A percentile compares a stretch with the other conserved stretches of the same genome.
Conservation (phyloP, 2,113 vertebrate species). For the Chloroceryle aenea region DNA sequence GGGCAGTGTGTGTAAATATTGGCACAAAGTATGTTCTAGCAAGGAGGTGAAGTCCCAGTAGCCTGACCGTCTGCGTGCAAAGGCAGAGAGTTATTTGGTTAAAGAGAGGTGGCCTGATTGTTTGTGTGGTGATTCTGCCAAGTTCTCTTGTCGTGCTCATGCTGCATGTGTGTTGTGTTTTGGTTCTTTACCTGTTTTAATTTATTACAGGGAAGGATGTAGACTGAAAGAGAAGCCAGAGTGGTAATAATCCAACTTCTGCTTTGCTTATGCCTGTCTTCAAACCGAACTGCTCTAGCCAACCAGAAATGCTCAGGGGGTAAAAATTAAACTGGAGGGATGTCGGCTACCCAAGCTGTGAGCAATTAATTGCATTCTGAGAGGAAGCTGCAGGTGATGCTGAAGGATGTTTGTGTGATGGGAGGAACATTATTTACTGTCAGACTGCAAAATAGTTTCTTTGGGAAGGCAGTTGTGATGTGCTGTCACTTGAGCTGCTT, state of each 20-base stretch:
- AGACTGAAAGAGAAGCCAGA: not conserved
- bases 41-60: not conserved
- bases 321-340: not conserved
- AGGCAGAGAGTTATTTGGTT: rapidly evolving
- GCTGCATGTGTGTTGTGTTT: not conserved
- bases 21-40: not conserved
- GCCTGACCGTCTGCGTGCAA: not conserved
- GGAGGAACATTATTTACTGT: not conserved
- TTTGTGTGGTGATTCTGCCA: not conserved
- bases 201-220: not conserved
- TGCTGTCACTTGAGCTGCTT: rapidly evolving
- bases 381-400: not conserved
- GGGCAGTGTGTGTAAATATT: not conserved
- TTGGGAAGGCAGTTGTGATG: not conserved
- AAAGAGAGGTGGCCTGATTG: not conserved
- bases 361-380: not conserved
- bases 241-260: not conserved
- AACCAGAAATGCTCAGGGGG: rapidly evolving
- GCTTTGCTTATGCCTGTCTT: not conserved
- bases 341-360: not conserved
- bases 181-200: not conserved
- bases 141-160: not conserved
- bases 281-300: not conserved
- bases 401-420: not conserved
- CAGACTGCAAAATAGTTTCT: not conserved